Evolutionary conservation across 2,113 vertebrate species (phyloP).

Genomic region (Melozone crissalis): DNA sequence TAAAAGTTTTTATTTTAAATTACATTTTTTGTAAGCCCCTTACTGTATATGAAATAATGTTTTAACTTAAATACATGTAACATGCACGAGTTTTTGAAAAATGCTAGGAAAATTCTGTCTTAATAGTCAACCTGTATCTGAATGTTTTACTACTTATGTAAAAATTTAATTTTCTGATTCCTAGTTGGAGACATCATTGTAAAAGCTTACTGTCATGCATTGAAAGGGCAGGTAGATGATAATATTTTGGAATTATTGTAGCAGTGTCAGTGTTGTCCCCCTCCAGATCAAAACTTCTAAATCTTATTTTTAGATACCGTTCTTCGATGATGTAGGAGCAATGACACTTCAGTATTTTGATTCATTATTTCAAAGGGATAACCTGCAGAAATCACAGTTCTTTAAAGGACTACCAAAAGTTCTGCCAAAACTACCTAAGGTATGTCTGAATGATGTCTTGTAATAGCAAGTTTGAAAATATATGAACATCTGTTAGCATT

Average conservation of each 20-base stretch:
- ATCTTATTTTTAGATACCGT: constrained; percentile 86
- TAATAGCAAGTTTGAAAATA: neutral
- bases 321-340: constrained; percentile 97
- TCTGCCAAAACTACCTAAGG: constrained; percentile 95
- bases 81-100: neutral
- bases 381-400: constrained; percentile 98
- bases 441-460: constrained; percentile 46
- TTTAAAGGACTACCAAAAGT: constrained; percentile 98
- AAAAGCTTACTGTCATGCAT: neutral
- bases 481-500: neutral
- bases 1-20: neutral
- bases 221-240: neutral
- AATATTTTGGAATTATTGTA: neutral
- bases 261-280: neutral
- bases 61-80: neutral
- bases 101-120: neutral
- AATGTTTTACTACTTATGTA: neutral
- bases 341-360: constrained; percentile 97
- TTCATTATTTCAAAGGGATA: constrained; percentile 97
- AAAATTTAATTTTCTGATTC: neutral
- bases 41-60: neutral
- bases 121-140: neutral
- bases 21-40: neutral
- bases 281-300: constrained; percentile 13
- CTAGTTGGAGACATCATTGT: neutral